phyloP scores from a whole-genome alignment of 2,888 invertebrate species.

The Cheilosia variabilis region DNA sequence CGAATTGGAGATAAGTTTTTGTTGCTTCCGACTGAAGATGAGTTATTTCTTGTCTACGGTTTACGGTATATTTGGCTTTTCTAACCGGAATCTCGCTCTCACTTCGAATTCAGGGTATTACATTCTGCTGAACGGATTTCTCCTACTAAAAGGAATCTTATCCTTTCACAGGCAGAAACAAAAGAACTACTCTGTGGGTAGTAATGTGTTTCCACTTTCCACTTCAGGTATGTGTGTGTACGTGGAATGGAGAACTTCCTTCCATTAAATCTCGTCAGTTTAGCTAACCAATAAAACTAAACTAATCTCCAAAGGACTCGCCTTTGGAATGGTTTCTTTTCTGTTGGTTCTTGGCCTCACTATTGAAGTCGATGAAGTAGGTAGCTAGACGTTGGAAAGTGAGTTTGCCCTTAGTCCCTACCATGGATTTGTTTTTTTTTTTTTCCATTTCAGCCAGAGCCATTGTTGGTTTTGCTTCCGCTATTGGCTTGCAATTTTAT shows the following conservation, averaged over 20 bases:
- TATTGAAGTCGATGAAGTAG: slow-evolving; percentile 31
- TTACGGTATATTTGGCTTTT: slow-evolving; percentile 4
- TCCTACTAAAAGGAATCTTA: slow-evolving; percentile 1
- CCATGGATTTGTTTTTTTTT: not conserved
- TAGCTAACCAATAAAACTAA: slow-evolving; percentile 64
- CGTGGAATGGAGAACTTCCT: not conserved
- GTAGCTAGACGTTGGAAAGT: slow-evolving; percentile 15
- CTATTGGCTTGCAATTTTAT: slow-evolving; percentile 75
- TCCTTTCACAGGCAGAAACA: slow-evolving; percentile 27
- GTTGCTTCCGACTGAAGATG: slow-evolving; percentile 43
- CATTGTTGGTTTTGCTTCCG: slow-evolving; percentile 34
- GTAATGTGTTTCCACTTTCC: too few relatives aligned
- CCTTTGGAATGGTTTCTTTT: slow-evolving; percentile 26
- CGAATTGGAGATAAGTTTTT: slow-evolving; percentile 60
- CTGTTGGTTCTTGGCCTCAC: slow-evolving; percentile 16
- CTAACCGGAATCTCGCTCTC: slow-evolving; percentile 27
- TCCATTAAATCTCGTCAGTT: slow-evolving; percentile 56
- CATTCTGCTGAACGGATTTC: slow-evolving; percentile 15
- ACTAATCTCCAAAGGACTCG: slow-evolving; percentile 57
- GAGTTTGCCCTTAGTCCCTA: slow-evolving; percentile 40
- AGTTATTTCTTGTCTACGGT: slow-evolving; percentile 19
- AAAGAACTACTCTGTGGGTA: slow-evolving; percentile 6
- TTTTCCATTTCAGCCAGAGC: not conserved
- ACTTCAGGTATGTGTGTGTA: not conserved
- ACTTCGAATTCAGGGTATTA: slow-evolving; percentile 39